Evolutionary conservation across 2,888 invertebrate genomes (phyloP).

Genomic region (Amphipyra tragopoginis): DNA sequence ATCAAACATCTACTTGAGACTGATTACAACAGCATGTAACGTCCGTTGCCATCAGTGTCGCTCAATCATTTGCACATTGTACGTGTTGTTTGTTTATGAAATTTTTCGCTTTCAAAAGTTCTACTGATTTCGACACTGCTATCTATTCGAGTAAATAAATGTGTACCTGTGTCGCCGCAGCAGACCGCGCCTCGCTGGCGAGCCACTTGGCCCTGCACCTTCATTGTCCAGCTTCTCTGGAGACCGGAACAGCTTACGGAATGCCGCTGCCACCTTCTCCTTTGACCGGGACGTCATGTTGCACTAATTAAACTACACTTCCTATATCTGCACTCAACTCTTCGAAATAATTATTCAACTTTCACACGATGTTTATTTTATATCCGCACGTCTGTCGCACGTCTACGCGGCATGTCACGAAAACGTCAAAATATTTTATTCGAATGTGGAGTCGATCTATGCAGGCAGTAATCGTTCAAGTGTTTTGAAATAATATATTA

Average conservation of each 20-base stretch:
- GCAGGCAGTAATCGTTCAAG: slow-evolving; percentile 53
- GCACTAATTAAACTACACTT: slow-evolving; percentile 72
- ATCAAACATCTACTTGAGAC: slow-evolving; percentile 60
- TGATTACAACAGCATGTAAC: slow-evolving; percentile 53
- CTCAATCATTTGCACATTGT: slow-evolving; percentile 48
- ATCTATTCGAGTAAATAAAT: slow-evolving; percentile 1
- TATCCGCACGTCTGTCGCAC: slow-evolving; percentile 61
- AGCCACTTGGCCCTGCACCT: slow-evolving; percentile 90
- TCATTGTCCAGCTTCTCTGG: slow-evolving; percentile 93
- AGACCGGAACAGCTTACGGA: slow-evolving; percentile 94
- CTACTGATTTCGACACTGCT: slow-evolving; percentile 7
- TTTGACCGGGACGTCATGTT: slow-evolving; percentile 94
- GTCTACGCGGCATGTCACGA: slow-evolving; percentile 73
- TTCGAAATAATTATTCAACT: slow-evolving; percentile 61
- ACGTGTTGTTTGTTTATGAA: slow-evolving; percentile 47
- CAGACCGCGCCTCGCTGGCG: slow-evolving; percentile 90
- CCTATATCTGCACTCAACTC: slow-evolving; percentile 68
- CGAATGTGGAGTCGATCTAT: slow-evolving; percentile 60
- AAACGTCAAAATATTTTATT: slow-evolving; percentile 72
- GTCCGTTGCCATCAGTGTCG: slow-evolving; percentile 37
- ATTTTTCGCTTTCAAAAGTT: slow-evolving; percentile 34
- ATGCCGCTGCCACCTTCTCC: slow-evolving; percentile 95
- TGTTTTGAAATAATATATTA: slow-evolving; percentile 63
- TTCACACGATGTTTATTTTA: slow-evolving; percentile 67
- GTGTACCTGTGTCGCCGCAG: slow-evolving; percentile 85